Evolutionary conservation across 2,113 vertebrate genomes (phyloP).

Genomic region (Gymnocephalus cernua): DNA sequence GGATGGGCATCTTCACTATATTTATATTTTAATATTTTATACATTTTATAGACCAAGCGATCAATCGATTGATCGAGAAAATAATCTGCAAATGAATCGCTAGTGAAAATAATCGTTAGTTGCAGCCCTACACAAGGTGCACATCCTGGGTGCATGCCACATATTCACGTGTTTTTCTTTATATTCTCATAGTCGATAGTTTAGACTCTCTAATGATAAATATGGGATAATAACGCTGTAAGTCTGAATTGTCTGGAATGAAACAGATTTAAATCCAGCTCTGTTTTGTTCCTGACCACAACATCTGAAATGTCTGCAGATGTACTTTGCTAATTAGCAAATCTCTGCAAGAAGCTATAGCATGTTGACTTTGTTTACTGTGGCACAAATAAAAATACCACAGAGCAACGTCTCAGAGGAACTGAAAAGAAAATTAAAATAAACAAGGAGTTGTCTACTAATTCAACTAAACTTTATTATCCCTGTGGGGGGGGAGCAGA

Average conservation of each 20-base stretch:
- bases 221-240: background rate
- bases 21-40: no score
- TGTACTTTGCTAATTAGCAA: constrained; percentile 29
- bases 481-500: no score
- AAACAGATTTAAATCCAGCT: background rate
- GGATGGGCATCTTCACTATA: no score
- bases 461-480: background rate
- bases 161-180: background rate
- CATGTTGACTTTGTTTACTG: constrained; percentile 11
- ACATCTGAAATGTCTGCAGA: background rate
- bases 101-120: no score
- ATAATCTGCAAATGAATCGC: no score
- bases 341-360: background rate
- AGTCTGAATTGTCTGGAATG: background rate
- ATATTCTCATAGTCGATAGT: background rate
- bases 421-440: constrained; percentile 2
- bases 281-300: constrained; percentile 20
- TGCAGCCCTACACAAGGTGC: no score
- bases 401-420: background rate
- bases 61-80: no score
- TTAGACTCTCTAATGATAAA: background rate
- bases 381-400: constrained; percentile 15
- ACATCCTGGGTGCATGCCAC: background rate
- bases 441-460: background rate
- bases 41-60: no score